phyloP scores from a whole-genome alignment of 2,888 invertebrate species.

The Melanotus villosus region DNA sequence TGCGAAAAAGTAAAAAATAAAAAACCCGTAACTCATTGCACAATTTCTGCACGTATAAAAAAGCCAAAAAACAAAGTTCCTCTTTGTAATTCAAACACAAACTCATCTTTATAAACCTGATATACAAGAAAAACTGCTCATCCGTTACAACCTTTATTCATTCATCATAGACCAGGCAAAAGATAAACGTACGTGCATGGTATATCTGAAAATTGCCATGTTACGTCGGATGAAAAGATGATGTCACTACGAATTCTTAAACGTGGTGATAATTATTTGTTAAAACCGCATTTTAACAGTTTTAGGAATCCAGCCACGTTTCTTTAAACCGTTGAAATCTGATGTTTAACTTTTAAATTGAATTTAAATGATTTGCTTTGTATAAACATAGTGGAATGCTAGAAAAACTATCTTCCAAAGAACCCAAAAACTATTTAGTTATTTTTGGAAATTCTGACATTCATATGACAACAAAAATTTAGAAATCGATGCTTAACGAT shows the following conservation, averaged over 20 bases:
- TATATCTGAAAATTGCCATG: not conserved
- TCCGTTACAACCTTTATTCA: not conserved
- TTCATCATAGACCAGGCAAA: constrained; percentile 1
- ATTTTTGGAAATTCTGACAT: too few species aligned
- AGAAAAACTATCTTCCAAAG: too few species aligned
- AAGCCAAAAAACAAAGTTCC: not conserved
- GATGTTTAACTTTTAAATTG: too few species aligned
- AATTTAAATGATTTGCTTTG: too few species aligned
- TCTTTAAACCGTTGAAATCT: not conserved
- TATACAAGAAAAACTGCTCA: not conserved
- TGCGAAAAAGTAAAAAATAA: too few species aligned
- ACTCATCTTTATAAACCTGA: not conserved
- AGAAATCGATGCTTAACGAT: too few species aligned
- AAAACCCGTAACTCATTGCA: too few species aligned
- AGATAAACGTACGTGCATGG: constrained; percentile 1
- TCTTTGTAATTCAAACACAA: too few species aligned
- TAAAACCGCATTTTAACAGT: constrained; percentile 28
- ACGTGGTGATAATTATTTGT: constrained; percentile 22
- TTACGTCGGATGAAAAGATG: constrained; percentile 17
- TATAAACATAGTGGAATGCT: too few species aligned
- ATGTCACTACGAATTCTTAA: constrained; percentile 31
- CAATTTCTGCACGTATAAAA: not conserved
- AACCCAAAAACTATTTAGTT: too few species aligned
- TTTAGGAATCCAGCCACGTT: not conserved
- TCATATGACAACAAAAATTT: too few species aligned